phyloP scores from a whole-genome alignment of 2,113 vertebrate species.

The Bettongia penicillata region DNA sequence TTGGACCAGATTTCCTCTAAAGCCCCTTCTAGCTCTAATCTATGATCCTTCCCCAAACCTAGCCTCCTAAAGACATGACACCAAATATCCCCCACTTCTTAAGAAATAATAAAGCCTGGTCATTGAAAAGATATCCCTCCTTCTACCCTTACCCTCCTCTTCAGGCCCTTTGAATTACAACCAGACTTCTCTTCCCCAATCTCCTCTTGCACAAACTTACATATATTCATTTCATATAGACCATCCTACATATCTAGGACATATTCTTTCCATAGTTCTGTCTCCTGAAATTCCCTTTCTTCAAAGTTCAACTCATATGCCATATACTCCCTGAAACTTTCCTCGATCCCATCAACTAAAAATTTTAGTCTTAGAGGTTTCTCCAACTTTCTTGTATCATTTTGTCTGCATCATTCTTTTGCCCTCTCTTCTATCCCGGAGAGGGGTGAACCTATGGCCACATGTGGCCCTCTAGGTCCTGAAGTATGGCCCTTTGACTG shows the following conservation, averaged over 20 bases:
- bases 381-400: neutral
- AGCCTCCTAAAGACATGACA: neutral
- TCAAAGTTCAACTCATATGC: neutral
- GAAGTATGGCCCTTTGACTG: too few relatives aligned
- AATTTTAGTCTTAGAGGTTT: neutral
- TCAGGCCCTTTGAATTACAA: neutral
- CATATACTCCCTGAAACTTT: neutral
- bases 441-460: too few relatives aligned
- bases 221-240: neutral
- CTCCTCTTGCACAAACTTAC: neutral
- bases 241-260: neutral
- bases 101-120: neutral
- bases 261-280: neutral
- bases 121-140: neutral
- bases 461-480: too few relatives aligned
- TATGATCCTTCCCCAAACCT: slow-evolving; percentile 1
- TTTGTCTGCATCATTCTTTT: neutral
- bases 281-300: neutral
- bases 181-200: neutral
- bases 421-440: neutral
- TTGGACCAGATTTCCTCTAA: neutral
- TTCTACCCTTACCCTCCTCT: neutral
- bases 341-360: neutral
- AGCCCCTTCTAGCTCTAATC: neutral
- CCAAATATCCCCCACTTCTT: neutral